Evolutionary conservation across 1,140 invertebrate species (phyloP).

Genomic region (Drosophila erecta): DNA sequence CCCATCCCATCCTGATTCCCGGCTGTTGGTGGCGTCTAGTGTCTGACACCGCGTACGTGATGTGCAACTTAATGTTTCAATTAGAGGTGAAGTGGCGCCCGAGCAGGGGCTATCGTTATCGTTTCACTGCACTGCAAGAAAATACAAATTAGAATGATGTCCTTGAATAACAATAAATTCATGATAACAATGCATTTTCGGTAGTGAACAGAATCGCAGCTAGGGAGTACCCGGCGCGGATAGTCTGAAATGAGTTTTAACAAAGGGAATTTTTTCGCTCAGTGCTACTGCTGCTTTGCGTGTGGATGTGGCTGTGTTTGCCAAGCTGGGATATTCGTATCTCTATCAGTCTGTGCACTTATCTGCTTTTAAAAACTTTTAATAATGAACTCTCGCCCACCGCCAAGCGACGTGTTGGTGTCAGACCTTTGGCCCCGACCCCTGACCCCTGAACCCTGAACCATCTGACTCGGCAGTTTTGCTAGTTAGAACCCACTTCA

Average conservation of each 20-base stretch:
- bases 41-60: slow-evolving; percentile 84
- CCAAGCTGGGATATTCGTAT: slow-evolving; percentile 52
- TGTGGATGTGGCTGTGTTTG: slow-evolving; percentile 28
- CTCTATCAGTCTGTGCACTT: slow-evolving; percentile 84
- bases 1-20: background rate
- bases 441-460: background rate
- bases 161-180: background rate
- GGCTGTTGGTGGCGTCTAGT: slow-evolving; percentile 66
- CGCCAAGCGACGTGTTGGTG: slow-evolving; percentile 65
- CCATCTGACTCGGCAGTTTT: slow-evolving; percentile 72
- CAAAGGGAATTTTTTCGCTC: background rate
- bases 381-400: slow-evolving; percentile 81
- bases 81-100: slow-evolving; percentile 82
- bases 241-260: background rate
- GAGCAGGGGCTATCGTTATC: slow-evolving; percentile 68
- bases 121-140: slow-evolving; percentile 19
- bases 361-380: slow-evolving; percentile 84
- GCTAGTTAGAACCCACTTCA: slow-evolving; percentile 45
- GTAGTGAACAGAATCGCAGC: too few species aligned
- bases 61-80: slow-evolving; percentile 84
- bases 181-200: too few species aligned
- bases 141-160: background rate
- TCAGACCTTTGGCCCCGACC: slow-evolving; percentile 16
- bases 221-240: too few species aligned
- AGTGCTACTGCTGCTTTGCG: background rate